Evolutionary conservation across 2,888 invertebrate genomes (phyloP).

Genomic region (Saturnia japonica): DNA sequence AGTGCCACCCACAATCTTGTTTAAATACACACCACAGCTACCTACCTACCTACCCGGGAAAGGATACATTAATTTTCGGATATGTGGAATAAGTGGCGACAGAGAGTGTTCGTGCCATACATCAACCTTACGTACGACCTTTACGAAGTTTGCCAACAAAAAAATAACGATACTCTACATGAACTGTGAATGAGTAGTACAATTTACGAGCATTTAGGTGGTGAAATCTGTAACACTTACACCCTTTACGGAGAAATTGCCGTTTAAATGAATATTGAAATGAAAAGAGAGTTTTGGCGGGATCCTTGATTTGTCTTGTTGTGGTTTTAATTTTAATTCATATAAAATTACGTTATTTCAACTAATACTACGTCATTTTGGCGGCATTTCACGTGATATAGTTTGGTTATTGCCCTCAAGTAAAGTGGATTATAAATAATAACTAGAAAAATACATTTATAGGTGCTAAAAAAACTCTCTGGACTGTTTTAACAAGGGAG

Average conservation of each 20-base stretch:
- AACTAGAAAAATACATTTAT: too few relatives aligned
- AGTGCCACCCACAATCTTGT: conserved; percentile 64
- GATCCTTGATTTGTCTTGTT: too few relatives aligned
- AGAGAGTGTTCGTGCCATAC: conserved; percentile 61
- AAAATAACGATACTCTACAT: conserved; percentile 13
- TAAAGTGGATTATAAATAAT: too few relatives aligned
- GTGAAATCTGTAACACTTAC: conserved; percentile 33
- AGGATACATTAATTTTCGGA: conserved; percentile 66
- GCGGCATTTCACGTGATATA: too few relatives aligned
- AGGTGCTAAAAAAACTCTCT: too few relatives aligned
- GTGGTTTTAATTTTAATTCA: too few relatives aligned
- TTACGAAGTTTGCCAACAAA: conserved; percentile 45
- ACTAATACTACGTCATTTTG: too few relatives aligned
- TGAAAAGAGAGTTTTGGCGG: too few relatives aligned
- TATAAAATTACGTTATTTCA: too few relatives aligned
- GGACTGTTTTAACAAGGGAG: too few relatives aligned
- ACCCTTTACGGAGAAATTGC: conserved; percentile 44
- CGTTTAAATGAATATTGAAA: conserved; percentile 31
- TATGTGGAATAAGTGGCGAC: conserved; percentile 67
- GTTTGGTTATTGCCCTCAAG: too few relatives aligned
- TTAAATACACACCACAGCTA: too few relatives aligned
- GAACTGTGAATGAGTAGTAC: conserved; percentile 34
- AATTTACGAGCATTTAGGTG: conserved; percentile 33
- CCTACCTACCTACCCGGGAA: conserved; percentile 59
- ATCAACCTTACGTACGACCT: conserved; percentile 53